These are phyloP conservation scores for Drosophila eohydei DNA, from an alignment of 2,888 invertebrate species.

Conservation along the genomic window DNA sequence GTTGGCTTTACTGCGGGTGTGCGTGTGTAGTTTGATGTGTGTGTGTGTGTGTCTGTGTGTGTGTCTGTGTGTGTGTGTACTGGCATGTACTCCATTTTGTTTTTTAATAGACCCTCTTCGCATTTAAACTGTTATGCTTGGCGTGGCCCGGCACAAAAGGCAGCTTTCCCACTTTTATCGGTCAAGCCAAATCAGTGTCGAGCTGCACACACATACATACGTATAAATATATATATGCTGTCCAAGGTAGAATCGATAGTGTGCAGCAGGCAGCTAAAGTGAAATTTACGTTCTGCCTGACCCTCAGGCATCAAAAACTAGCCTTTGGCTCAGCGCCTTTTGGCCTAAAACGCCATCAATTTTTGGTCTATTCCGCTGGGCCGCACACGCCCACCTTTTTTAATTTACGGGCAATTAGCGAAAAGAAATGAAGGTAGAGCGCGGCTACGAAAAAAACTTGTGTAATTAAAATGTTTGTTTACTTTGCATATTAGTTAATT, in stretches of 20 bases:
- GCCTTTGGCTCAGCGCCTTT: conserved; percentile 9
- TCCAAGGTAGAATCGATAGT: conserved; percentile 43
- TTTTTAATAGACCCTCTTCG: conserved; percentile 75
- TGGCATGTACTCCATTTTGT: conserved; percentile 74
- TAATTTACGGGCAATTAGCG: conserved; percentile 40
- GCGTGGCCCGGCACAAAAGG: conserved; percentile 69
- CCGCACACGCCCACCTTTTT: conserved; percentile 11
- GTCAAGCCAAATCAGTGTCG: conserved; percentile 77
- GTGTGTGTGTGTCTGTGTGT: conserved; percentile 11
- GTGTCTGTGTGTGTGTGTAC: conserved; percentile 35
- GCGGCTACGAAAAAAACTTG: neutral
- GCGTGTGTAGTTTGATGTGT: conserved; percentile 4
- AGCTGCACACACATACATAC: conserved; percentile 29
- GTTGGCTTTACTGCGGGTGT: conserved; percentile 67
- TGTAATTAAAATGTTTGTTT: conserved; percentile 49
- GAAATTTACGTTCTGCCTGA: conserved; percentile 45
- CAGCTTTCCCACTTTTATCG: conserved; percentile 68
- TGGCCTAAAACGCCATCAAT: conserved; percentile 33
- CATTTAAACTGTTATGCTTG: conserved; percentile 81
- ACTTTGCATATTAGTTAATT: conserved; percentile 56
- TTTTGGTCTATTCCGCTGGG: conserved; percentile 25
- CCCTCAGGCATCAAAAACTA: conserved; percentile 24
- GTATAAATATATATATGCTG: conserved; percentile 10
- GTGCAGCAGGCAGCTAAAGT: conserved; percentile 14
- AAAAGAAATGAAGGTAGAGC: neutral